A percentile compares a stretch with the other conserved stretches of the same genome.
Evolutionary conservation across 2,113 vertebrate species (phyloP).

Genomic region (Neoarius graeffei): DNA sequence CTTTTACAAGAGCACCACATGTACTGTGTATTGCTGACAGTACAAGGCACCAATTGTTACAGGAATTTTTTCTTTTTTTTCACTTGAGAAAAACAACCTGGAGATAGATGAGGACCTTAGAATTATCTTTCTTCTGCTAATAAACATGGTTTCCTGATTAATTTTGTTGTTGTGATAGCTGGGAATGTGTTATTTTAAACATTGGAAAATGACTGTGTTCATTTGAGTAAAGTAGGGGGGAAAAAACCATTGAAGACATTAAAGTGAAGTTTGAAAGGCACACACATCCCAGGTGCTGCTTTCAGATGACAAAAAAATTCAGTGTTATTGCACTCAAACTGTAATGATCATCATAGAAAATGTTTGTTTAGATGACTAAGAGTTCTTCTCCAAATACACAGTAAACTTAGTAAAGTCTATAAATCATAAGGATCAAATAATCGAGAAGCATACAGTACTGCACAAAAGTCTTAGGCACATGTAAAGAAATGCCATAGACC

Average conservation of each 20-base stretch:
- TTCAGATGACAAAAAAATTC: conserved; percentile 7
- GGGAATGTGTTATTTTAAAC: conserved; percentile 23
- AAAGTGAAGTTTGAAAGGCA: conserved; percentile 9
- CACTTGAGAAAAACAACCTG: conserved; percentile 22
- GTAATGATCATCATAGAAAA: conserved; percentile 22
- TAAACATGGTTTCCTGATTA: conserved; percentile 28
- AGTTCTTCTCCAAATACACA: background rate
- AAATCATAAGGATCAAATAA: conserved; percentile 28
- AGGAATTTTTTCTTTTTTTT: conserved; percentile 18
- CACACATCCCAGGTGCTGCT: conserved; percentile 1
- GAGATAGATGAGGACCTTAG: conserved; percentile 13
- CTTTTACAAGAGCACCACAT: conserved; percentile 42
- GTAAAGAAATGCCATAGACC: no score
- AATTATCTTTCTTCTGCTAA: conserved; percentile 35
- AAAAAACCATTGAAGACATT: conserved; percentile 9
- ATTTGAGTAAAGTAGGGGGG: conserved; percentile 14
- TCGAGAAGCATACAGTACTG: background rate
- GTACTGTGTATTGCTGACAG: background rate
- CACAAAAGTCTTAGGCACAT: no score
- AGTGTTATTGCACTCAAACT: conserved; percentile 6
- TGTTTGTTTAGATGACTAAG: background rate
- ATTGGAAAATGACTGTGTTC: conserved; percentile 20
- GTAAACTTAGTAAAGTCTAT: conserved; percentile 14
- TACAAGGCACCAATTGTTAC: conserved; percentile 27
- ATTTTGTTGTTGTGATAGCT: conserved; percentile 34